A percentile compares a stretch with the other conserved stretches of the same genome.
phyloP scores from a whole-genome alignment of 2,797 vertebrate genomes.

The Neopelma chrysocephalum region DNA sequence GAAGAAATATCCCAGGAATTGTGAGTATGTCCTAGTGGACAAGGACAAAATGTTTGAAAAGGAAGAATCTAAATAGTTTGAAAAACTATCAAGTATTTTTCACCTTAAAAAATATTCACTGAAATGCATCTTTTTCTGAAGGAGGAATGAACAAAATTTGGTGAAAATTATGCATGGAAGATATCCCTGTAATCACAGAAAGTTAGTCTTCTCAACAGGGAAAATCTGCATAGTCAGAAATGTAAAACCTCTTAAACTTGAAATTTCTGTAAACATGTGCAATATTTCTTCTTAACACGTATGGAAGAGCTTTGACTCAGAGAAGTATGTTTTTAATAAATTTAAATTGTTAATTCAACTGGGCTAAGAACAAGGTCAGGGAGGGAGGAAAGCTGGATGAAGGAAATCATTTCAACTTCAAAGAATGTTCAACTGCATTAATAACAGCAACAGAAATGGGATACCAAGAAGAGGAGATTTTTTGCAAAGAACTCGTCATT shows the following conservation, averaged over 20 bases:
- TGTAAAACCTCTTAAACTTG: not conserved
- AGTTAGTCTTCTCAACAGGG: not conserved
- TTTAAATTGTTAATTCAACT: slow-evolving; percentile 26
- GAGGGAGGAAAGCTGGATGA: not conserved
- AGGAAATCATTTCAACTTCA: slow-evolving; percentile 33
- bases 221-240: not conserved
- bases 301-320: not conserved
- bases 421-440: not conserved
- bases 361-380: not conserved
- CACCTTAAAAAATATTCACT: not conserved
- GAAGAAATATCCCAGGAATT: slow-evolving; percentile 31
- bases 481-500: not conserved
- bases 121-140: not conserved
- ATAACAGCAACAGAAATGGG: not conserved
- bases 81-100: not conserved
- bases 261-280: not conserved
- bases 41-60: not conserved
- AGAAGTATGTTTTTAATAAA: slow-evolving; percentile 7
- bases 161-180: not conserved
- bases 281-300: not conserved
- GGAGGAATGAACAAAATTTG: not conserved
- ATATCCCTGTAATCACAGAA: not conserved
- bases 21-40: not conserved
- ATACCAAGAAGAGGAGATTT: not conserved
- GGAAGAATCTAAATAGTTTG: not conserved